These are phyloP conservation scores for Microcebus tavaratra DNA, from an alignment of 2,113 vertebrate genomes.

Conservation along the genomic window DNA sequence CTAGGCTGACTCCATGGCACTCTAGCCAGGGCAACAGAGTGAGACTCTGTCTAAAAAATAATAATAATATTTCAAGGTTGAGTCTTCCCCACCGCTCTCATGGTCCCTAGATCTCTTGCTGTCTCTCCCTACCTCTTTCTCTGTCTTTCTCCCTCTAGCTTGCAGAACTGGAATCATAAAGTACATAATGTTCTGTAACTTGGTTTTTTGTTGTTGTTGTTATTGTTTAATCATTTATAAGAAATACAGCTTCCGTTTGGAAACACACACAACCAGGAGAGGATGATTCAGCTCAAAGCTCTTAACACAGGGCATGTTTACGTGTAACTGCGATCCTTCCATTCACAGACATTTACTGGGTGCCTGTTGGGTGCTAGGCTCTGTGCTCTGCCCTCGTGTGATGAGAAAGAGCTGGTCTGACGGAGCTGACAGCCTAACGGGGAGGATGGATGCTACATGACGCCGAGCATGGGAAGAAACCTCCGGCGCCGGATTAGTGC, in stretches of 20 bases:
- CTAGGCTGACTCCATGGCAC: too few relatives aligned
- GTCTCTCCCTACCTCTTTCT: neutral
- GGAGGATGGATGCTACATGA: neutral
- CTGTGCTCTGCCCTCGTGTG: neutral
- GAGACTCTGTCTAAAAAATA: too few relatives aligned
- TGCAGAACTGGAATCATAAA: neutral
- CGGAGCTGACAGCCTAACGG: neutral
- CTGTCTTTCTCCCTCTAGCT: neutral
- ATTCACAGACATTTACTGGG: neutral
- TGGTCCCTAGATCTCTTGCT: neutral
- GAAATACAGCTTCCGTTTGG: neutral
- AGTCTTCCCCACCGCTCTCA: neutral
- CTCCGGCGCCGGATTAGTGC: neutral
- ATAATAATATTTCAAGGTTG: neutral
- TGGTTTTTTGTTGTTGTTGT: neutral
- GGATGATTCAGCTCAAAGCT: neutral
- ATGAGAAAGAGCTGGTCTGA: neutral
- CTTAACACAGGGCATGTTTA: neutral
- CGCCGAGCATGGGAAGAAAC: accelerated
- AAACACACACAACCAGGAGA: neutral
- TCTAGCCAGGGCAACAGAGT: too few relatives aligned
- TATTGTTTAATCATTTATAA: neutral
- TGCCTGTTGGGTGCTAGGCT: accelerated
- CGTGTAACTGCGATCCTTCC: neutral
- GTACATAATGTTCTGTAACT: neutral